Conservation (phyloP, 2,888 invertebrate genomes). For the Sphinx pinastri region DNA sequence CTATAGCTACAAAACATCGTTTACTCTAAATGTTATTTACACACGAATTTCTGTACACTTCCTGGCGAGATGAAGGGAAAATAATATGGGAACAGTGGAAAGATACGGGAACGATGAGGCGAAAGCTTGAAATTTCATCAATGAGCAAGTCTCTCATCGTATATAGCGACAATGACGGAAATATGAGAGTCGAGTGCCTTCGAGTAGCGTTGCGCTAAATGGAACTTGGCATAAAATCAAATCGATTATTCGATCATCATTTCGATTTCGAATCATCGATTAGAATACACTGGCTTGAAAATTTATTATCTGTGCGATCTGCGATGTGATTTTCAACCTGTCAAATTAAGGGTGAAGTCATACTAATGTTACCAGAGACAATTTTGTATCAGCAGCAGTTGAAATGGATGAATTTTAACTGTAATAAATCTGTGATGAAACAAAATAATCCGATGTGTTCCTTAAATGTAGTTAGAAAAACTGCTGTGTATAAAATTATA, state of each 20-base stretch:
- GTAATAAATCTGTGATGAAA: conserved; percentile 28
- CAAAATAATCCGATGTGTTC: conserved; percentile 48
- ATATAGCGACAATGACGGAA: conserved; percentile 23
- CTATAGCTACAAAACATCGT: conserved; percentile 73
- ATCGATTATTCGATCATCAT: conserved; percentile 9
- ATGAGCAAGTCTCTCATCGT: conserved; percentile 59
- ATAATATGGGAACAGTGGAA: conserved; percentile 50
- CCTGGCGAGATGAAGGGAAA: conserved; percentile 65
- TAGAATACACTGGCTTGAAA: conserved; percentile 24
- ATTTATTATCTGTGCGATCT: conserved; percentile 15
- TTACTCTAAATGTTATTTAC: conserved; percentile 46
- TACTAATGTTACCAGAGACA: background rate
- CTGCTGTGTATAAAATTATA: conserved; percentile 82
- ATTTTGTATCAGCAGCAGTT: conserved; percentile 22
- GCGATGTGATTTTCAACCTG: background rate
- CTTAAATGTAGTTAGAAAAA: conserved; percentile 77
- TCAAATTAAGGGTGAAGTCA: conserved; percentile 16
- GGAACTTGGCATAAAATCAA: conserved; percentile 10
- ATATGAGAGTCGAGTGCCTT: conserved; percentile 23
- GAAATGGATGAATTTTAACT: conserved; percentile 14
- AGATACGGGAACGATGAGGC: conserved; percentile 60
- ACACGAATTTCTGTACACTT: conserved; percentile 76
- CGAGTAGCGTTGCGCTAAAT: conserved; percentile 2
- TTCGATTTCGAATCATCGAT: conserved; percentile 12
- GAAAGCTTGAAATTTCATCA: conserved; percentile 81